Conservation (phyloP, 2,888 invertebrate species). For the Napeogenes inachia region DNA sequence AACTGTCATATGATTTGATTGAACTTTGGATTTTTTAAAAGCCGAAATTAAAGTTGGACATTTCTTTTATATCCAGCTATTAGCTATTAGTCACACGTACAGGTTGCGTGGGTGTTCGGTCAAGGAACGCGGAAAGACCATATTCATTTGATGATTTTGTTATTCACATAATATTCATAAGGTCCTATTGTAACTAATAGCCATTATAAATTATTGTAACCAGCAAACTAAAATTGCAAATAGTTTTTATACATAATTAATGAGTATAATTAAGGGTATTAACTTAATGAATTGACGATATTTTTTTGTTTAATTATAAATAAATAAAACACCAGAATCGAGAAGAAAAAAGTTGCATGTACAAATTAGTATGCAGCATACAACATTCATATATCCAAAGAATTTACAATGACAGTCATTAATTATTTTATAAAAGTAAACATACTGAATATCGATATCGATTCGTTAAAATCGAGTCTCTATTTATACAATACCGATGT, state of each 20-base stretch:
- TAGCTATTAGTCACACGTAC: slow-evolving; percentile 34
- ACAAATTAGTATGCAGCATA: neutral
- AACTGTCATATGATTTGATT: neutral
- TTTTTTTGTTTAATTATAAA: neutral
- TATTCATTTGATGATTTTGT: slow-evolving; percentile 16
- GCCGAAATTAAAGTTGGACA: no score
- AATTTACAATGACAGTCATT: neutral
- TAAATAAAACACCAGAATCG: neutral
- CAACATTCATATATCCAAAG: neutral
- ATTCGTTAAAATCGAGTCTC: neutral
- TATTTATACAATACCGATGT: no score
- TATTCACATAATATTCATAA: slow-evolving; percentile 8
- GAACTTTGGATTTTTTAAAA: neutral
- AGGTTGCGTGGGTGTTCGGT: slow-evolving; percentile 32
- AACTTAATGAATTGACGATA: no score
- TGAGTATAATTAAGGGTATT: no score
- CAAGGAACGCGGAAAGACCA: slow-evolving; percentile 35
- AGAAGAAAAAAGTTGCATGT: neutral
- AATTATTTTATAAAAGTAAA: neutral
- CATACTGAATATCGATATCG: neutral
- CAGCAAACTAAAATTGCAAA: no score
- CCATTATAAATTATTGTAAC: neutral
- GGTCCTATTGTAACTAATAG: neutral
- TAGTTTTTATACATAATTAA: no score
- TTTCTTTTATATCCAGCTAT: slow-evolving; percentile 14